These are phyloP conservation scores for Reticulitermes speratus DNA, from an alignment of 1,140 invertebrate species.

Conservation along the genomic window DNA sequence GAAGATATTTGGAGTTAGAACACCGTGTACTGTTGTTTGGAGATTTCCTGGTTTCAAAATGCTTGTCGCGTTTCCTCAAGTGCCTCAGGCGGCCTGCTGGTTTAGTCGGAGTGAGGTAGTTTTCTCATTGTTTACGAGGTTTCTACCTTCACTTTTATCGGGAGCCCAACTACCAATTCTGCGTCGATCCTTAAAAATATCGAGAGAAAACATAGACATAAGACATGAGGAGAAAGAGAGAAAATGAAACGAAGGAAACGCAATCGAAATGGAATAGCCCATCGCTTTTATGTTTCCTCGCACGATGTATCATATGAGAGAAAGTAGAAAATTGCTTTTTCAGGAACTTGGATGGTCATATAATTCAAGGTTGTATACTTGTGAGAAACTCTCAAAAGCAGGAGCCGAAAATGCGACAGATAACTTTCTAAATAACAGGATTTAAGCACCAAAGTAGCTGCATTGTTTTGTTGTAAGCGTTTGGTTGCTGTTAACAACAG, in stretches of 20 bases:
- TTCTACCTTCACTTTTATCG: neutral
- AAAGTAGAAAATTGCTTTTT: slow-evolving; percentile 10
- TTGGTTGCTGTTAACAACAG: neutral
- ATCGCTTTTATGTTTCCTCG: neutral
- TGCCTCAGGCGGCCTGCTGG: too few species aligned
- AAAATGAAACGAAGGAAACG: neutral
- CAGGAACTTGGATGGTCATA: slow-evolving; percentile 10
- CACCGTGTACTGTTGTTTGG: too few species aligned
- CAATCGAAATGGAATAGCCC: slow-evolving; percentile 4
- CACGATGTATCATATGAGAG: slow-evolving; percentile 13
- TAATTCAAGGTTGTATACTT: neutral
- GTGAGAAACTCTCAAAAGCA: neutral
- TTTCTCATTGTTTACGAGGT: neutral
- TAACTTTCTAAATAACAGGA: neutral
- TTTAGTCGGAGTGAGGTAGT: neutral
- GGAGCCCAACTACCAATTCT: neutral
- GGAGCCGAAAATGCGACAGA: neutral
- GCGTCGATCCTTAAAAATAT: neutral
- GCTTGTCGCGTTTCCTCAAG: too few species aligned
- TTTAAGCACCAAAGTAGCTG: neutral
- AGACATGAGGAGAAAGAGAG: neutral
- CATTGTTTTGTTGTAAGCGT: neutral
- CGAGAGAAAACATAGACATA: neutral
- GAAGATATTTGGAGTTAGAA: too few species aligned
- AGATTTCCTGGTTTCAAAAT: too few species aligned